These are phyloP conservation scores for Rhinella marina DNA, from an alignment of 2,797 vertebrate species.

Conservation along the genomic window DNA sequence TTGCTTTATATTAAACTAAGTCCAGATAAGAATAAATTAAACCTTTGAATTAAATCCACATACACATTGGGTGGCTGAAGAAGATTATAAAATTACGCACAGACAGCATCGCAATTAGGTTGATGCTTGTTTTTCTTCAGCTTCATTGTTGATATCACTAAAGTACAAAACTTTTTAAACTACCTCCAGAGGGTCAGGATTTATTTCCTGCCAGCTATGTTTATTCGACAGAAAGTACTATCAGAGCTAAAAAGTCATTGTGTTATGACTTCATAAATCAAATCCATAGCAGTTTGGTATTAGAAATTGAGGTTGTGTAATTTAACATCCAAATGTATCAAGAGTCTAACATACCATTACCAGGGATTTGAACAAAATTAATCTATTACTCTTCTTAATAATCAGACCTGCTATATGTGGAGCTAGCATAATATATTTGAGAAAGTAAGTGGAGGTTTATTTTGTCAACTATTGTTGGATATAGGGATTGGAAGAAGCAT, in stretches of 20 bases:
- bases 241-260: neutral
- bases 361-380: neutral
- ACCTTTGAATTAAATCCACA: conserved; percentile 57
- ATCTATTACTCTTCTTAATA: neutral
- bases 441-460: neutral
- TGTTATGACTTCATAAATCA: conserved; percentile 29
- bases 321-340: neutral
- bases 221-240: conserved; percentile 15
- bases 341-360: neutral
- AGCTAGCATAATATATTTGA: neutral
- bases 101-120: conserved; percentile 49
- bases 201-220: conserved; percentile 39
- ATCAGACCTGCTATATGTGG: neutral
- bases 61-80: conserved; percentile 44
- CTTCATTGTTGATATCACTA: conserved; percentile 45
- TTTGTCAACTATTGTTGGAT: neutral
- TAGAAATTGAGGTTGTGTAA: neutral
- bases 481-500: neutral
- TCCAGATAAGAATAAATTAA: conserved; percentile 60
- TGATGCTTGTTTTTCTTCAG: conserved; percentile 34
- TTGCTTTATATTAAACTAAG: conserved; percentile 47
- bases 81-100: conserved; percentile 43
- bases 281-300: conserved; percentile 7
- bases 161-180: conserved; percentile 45
- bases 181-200: conserved; percentile 40